A percentile compares a stretch with the other conserved stretches of the same genome.
Conservation (phyloP, 2,888 invertebrate genomes). For the Polymixis lichenea region DNA sequence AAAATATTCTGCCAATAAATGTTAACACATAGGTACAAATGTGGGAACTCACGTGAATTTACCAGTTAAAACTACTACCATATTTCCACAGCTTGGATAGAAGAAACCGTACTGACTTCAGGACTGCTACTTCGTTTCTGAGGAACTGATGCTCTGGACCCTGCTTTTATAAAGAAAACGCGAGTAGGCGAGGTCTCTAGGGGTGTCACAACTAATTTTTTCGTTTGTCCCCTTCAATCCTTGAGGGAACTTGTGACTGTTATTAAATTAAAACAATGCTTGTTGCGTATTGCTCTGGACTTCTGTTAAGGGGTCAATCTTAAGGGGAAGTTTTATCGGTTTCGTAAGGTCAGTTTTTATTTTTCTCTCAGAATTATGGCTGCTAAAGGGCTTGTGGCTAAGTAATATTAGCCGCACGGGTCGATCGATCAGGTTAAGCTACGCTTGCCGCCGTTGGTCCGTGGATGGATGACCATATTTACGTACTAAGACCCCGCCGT, state of each 20-base stretch:
- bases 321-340: conserved; percentile 8
- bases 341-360: background rate
- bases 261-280: conserved; percentile 89
- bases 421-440: no score
- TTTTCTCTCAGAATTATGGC: background rate
- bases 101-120: conserved; percentile 51
- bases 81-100: conserved; percentile 57
- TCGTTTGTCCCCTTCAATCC: conserved; percentile 73
- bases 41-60: conserved; percentile 55
- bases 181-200: conserved; percentile 77
- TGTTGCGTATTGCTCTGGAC: conserved; percentile 82
- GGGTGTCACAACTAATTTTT: conserved; percentile 82
- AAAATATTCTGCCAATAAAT: background rate
- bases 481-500: no score
- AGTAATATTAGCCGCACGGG: no score
- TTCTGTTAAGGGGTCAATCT: conserved; percentile 67
- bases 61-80: conserved; percentile 55
- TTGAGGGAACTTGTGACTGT: conserved; percentile 77
- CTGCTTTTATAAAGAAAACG: conserved; percentile 82
- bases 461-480: no score
- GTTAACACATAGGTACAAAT: no score
- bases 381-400: no score
- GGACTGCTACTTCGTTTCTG: conserved; percentile 70
- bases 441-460: no score
- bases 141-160: conserved; percentile 46